Evolutionary conservation across 2,888 invertebrate genomes (phyloP).

Genomic region (Atherix ibis): DNA sequence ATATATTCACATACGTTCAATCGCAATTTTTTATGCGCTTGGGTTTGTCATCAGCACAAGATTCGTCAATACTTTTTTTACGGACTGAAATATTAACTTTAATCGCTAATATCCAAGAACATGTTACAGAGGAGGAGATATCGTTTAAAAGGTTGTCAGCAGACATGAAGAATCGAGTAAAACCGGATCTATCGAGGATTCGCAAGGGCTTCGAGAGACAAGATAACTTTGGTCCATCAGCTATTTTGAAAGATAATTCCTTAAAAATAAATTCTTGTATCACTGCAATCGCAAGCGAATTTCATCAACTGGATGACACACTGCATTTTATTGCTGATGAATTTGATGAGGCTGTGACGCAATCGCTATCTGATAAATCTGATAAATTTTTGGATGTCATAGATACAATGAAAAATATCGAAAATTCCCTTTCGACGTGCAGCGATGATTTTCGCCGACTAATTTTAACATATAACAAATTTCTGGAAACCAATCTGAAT

Average conservation of each 20-base stretch:
- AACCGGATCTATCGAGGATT: constrained; percentile 21
- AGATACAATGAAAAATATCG: constrained; percentile 27
- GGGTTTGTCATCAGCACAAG: constrained; percentile 24
- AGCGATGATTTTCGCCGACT: constrained; percentile 30
- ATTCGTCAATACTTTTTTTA: constrained; percentile 21
- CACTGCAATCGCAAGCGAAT: constrained; percentile 30
- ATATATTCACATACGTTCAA: constrained; percentile 32
- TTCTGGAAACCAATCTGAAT: too few relatives aligned
- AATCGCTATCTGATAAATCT: constrained; percentile 6
- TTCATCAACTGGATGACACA: constrained; percentile 25
- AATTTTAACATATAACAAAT: constrained; percentile 30
- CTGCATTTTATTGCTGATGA: constrained; percentile 24
- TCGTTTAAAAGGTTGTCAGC: constrained; percentile 25
- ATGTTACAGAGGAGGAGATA: constrained; percentile 27
- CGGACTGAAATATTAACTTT: constrained; percentile 21
- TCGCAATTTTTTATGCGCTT: constrained; percentile 29
- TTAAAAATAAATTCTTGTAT: constrained; percentile 28
- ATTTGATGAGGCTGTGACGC: constrained; percentile 11
- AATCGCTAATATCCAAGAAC: constrained; percentile 21
- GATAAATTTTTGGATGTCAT: constrained; percentile 25
- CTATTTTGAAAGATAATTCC: constrained; percentile 27
- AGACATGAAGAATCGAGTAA: constrained; percentile 21
- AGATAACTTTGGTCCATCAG: constrained; percentile 22
- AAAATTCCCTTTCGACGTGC: constrained; percentile 25
- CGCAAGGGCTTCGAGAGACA: constrained; percentile 13